Conservation (phyloP, 64 coral and sea anemone species). For the Platygyra sinensis region DNA sequence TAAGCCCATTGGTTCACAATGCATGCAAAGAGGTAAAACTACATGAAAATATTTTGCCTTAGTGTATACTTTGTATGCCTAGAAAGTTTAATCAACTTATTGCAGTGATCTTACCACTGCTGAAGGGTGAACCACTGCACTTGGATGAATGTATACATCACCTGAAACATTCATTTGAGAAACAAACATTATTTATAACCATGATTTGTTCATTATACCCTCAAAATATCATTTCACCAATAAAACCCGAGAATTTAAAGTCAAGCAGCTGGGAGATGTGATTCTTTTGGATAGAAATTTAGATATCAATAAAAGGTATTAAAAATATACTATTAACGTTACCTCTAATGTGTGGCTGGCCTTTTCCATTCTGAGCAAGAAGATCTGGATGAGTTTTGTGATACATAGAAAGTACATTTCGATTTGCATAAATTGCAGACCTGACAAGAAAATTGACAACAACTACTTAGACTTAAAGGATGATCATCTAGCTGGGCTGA, state of each 20-base stretch:
- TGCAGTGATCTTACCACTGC: conserved; percentile 79
- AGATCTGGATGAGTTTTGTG: conserved; percentile 75
- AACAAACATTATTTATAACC: too few species aligned
- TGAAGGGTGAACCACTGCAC: conserved; percentile 76
- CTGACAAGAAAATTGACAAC: conserved; percentile 22
- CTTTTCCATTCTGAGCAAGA: conserved; percentile 81
- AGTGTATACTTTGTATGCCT: neutral
- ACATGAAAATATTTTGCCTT: too few species aligned
- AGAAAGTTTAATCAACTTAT: neutral
- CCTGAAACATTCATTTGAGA: conserved; percentile 46
- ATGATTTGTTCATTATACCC: too few species aligned
- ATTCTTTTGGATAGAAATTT: too few species aligned
- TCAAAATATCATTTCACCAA: too few species aligned
- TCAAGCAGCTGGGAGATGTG: too few species aligned
- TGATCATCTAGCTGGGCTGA: too few species aligned
- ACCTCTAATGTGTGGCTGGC: conserved; percentile 89
- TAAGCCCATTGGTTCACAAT: neutral
- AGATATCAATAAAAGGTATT: too few species aligned
- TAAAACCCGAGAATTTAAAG: too few species aligned
- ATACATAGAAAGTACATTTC: conserved; percentile 91
- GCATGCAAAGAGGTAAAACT: too few species aligned
- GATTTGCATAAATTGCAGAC: conserved; percentile 97
- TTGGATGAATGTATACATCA: conserved; percentile 91
- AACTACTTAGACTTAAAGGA: too few species aligned
- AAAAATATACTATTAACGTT: neutral